Conservation (phyloP, 2,888 invertebrate species). For the Agonopterix heracliana region DNA sequence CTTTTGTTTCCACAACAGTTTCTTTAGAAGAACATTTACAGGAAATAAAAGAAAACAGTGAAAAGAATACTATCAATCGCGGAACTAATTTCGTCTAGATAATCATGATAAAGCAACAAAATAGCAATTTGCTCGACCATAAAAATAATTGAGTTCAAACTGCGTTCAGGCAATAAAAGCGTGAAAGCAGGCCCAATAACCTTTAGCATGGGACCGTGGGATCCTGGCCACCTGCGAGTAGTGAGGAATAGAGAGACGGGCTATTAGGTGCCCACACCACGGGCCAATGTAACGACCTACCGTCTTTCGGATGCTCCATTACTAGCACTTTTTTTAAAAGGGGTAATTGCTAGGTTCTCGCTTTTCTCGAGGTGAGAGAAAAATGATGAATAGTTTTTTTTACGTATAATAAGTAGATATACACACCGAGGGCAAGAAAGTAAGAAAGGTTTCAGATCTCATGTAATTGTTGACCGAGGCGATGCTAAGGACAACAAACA, state of each 20-base stretch:
- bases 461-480: no score
- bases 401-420: no score
- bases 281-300: slow-evolving; percentile 50
- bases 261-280: slow-evolving; percentile 61
- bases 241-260: slow-evolving; percentile 42
- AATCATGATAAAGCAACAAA: slow-evolving; percentile 74
- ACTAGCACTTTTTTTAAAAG: slow-evolving; percentile 37
- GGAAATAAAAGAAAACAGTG: slow-evolving; percentile 30
- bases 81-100: slow-evolving; percentile 68
- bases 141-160: slow-evolving; percentile 77
- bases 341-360: slow-evolving; percentile 21
- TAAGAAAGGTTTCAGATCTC: no score
- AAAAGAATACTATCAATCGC: slow-evolving; percentile 58
- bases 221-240: slow-evolving; percentile 60
- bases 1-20: no score
- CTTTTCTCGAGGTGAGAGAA: neutral
- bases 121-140: slow-evolving; percentile 73
- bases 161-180: slow-evolving; percentile 74
- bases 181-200: slow-evolving; percentile 73
- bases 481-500: no score
- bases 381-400: slow-evolving; percentile 1
- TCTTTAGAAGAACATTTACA: neutral
- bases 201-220: slow-evolving; percentile 68
- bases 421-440: no score
- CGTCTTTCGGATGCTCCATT: slow-evolving; percentile 51